A percentile compares a stretch with the other conserved stretches of the same genome.
Conservation (phyloP, 2,113 vertebrate species). For the Aramus guarauna region DNA sequence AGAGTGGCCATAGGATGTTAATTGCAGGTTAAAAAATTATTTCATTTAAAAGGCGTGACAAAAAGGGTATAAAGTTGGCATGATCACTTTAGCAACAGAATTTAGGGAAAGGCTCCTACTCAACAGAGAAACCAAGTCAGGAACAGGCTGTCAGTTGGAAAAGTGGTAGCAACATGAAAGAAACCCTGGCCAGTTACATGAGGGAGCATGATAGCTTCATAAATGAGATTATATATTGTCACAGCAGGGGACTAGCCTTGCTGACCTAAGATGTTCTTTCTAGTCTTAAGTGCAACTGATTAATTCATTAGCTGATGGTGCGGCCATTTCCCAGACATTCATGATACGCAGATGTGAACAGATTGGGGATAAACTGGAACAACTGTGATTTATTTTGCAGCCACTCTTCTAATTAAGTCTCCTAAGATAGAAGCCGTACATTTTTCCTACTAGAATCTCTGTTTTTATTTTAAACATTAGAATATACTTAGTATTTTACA, state of each 20-base stretch:
- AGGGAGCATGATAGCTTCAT: neutral
- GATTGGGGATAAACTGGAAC: neutral
- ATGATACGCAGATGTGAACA: neutral
- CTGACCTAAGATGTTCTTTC: conserved; percentile 6
- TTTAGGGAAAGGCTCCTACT: neutral
- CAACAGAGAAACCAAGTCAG: neutral
- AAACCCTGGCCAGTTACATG: neutral
- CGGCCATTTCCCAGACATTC: neutral
- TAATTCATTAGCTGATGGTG: conserved; percentile 14
- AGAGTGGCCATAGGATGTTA: neutral
- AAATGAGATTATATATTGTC: conserved; percentile 15
- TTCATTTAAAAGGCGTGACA: neutral
- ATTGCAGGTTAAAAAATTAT: neutral
- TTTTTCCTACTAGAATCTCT: neutral
- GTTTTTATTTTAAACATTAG: neutral
- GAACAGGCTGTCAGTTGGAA: neutral
- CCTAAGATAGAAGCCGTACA: neutral
- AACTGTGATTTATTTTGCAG: neutral
- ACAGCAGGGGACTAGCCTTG: neutral
- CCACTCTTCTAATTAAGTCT: neutral
- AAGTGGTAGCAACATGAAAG: neutral
- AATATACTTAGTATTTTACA: neutral
- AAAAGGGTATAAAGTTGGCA: neutral
- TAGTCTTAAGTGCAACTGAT: neutral
- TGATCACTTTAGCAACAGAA: neutral